These are phyloP conservation scores for Platycnemis pennipes DNA, from an alignment of 2,888 invertebrate genomes.

Conservation along the genomic window DNA sequence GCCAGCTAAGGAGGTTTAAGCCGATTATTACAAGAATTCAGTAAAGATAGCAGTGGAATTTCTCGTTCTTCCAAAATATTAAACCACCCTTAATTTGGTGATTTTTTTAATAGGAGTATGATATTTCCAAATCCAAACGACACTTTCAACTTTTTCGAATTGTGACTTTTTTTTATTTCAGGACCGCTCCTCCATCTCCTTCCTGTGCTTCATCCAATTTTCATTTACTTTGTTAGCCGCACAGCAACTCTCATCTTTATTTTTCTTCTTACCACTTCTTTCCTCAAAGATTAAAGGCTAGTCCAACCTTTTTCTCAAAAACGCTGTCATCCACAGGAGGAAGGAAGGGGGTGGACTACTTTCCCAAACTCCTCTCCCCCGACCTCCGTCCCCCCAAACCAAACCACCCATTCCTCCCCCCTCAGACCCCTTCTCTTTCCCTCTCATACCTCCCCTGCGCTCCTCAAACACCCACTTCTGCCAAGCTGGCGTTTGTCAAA, in stretches of 20 bases:
- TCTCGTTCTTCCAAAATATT: too few relatives aligned
- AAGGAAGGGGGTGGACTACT: slow-evolving; percentile 32
- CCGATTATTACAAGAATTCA: too few relatives aligned
- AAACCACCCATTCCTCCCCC: neutral
- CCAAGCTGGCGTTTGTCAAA: slow-evolving; percentile 65
- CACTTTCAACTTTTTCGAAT: slow-evolving; percentile 48
- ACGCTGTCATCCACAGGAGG: slow-evolving; percentile 64
- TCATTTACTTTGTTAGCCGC: slow-evolving; percentile 60
- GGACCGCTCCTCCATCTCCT: neutral
- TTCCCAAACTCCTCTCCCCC: slow-evolving; percentile 54
- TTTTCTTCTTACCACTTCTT: slow-evolving; percentile 17
- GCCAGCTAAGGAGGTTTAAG: too few relatives aligned
- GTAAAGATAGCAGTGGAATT: too few relatives aligned
- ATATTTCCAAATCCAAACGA: neutral
- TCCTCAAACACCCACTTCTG: slow-evolving; percentile 25
- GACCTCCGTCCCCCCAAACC: neutral
- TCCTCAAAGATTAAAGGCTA: slow-evolving; percentile 62
- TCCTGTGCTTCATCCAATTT: slow-evolving; percentile 50
- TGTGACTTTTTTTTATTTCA: neutral
- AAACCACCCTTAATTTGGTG: too few relatives aligned
- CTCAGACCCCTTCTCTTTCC: neutral
- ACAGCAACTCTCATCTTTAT: slow-evolving; percentile 58
- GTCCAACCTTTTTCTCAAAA: slow-evolving; percentile 65
- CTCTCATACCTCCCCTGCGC: neutral
- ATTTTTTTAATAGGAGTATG: too few relatives aligned